Conservation (phyloP, 2,888 invertebrate genomes). For the Drosophila trichaetosa region DNA sequence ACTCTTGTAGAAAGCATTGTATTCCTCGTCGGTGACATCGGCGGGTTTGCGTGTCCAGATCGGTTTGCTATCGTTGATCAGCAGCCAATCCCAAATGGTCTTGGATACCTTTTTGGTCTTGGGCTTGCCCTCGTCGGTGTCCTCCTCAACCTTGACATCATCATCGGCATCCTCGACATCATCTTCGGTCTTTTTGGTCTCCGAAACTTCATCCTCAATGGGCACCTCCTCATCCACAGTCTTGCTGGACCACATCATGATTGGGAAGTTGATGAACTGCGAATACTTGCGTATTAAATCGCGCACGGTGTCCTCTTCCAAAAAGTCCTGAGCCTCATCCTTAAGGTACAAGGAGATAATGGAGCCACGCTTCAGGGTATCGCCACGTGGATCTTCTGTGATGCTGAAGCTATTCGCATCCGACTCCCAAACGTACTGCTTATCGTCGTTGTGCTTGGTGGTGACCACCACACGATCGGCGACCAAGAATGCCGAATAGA, state of each 20-base stretch:
- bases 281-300: conserved; percentile 98
- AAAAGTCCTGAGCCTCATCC: conserved; percentile 98
- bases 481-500: conserved; percentile 99
- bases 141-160: conserved; percentile 88
- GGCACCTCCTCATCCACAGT: conserved; percentile 92
- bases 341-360: conserved; percentile 95
- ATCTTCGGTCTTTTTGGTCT: conserved; percentile 85
- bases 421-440: conserved; percentile 99
- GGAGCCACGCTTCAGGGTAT: conserved; percentile 95
- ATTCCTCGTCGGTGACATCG: conserved; percentile 95
- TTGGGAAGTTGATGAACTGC: conserved; percentile 99
- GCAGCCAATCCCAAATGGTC: conserved; percentile 99
- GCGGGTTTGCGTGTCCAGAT: conserved; percentile 98
- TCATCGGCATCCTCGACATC: conserved; percentile 85
- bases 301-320: conserved; percentile 96
- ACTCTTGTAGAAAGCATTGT: conserved; percentile 97
- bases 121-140: conserved; percentile 88
- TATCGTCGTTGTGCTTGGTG: conserved; percentile 96
- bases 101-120: conserved; percentile 96
- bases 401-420: conserved; percentile 96
- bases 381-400: conserved; percentile 96
- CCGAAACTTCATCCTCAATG: conserved; percentile 86
- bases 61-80: conserved; percentile 98
- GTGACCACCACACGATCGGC: conserved; percentile 98
- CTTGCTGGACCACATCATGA: conserved; percentile 95